Conservation (phyloP, 2,888 invertebrate genomes). For the Campaea margaritaria region DNA sequence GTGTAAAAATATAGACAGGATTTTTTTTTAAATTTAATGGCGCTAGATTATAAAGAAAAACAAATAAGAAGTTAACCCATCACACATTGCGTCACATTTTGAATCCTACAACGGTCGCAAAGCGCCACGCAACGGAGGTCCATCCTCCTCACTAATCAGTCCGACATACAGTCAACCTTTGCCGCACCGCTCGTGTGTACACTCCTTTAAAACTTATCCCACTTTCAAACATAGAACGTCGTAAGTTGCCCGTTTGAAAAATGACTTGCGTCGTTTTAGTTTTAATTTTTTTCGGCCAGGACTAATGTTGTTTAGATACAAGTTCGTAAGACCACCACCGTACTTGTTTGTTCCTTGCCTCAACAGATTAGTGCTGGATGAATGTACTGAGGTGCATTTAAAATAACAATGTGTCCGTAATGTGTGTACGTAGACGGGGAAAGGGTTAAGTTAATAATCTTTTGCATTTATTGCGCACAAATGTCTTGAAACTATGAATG, state of each 20-base stretch:
- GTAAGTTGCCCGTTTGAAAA: slow-evolving; percentile 35
- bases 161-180: slow-evolving; percentile 71
- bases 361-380: slow-evolving; percentile 61
- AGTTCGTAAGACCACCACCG: slow-evolving; percentile 74
- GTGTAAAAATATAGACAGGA: too few relatives aligned
- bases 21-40: too few relatives aligned
- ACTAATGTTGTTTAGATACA: slow-evolving; percentile 74
- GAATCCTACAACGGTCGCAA: slow-evolving; percentile 28
- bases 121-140: slow-evolving; percentile 81
- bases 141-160: slow-evolving; percentile 69
- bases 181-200: slow-evolving; percentile 67
- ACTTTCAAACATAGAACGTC: slow-evolving; percentile 47
- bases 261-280: slow-evolving; percentile 52
- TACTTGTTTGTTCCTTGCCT: slow-evolving; percentile 70
- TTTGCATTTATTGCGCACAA: slow-evolving; percentile 24
- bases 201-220: slow-evolving; percentile 64
- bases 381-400: slow-evolving; percentile 47
- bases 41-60: slow-evolving; percentile 3
- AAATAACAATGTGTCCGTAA: slow-evolving; percentile 66
- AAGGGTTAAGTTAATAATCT: slow-evolving; percentile 36
- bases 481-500: slow-evolving; percentile 8
- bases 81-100: slow-evolving; percentile 6
- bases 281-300: slow-evolving; percentile 44
- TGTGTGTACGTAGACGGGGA: slow-evolving; percentile 54
- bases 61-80: neutral